These are phyloP conservation scores for Tipula lateralis DNA, from an alignment of 2,888 invertebrate genomes.

Conservation along the genomic window DNA sequence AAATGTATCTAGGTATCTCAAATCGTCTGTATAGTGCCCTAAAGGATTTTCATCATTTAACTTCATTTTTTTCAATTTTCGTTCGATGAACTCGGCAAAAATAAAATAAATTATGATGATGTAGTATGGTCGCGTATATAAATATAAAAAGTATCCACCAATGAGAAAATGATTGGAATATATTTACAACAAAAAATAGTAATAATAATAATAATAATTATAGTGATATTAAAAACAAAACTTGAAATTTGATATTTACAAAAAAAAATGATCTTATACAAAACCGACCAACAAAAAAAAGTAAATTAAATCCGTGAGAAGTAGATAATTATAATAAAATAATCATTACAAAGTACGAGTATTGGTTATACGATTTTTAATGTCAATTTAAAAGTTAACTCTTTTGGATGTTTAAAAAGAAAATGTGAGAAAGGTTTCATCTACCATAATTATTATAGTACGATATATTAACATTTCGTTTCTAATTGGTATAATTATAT, in stretches of 20 bases:
- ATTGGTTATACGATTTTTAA: no score
- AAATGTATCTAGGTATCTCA: neutral
- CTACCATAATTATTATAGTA: no score
- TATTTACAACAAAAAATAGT: neutral
- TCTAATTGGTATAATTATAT: no score
- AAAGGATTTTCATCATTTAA: neutral
- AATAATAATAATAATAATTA: neutral
- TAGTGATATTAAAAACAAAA: neutral
- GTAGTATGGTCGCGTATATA: neutral
- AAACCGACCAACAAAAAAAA: neutral
- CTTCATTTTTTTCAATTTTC: neutral
- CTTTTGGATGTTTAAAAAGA: no score
- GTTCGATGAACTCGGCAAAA: constrained; percentile 6
- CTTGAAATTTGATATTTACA: neutral
- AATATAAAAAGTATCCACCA: neutral
- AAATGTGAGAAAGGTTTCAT: no score
- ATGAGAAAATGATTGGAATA: neutral
- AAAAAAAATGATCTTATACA: neutral
- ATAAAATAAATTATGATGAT: neutral
- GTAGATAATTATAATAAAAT: neutral
- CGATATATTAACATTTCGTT: no score
- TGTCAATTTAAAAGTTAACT: no score
- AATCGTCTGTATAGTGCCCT: neutral
- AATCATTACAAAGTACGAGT: no score
- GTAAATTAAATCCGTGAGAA: neutral